Evolutionary conservation across 2,888 invertebrate genomes (phyloP).

Genomic region (Drosophila lutescens): DNA sequence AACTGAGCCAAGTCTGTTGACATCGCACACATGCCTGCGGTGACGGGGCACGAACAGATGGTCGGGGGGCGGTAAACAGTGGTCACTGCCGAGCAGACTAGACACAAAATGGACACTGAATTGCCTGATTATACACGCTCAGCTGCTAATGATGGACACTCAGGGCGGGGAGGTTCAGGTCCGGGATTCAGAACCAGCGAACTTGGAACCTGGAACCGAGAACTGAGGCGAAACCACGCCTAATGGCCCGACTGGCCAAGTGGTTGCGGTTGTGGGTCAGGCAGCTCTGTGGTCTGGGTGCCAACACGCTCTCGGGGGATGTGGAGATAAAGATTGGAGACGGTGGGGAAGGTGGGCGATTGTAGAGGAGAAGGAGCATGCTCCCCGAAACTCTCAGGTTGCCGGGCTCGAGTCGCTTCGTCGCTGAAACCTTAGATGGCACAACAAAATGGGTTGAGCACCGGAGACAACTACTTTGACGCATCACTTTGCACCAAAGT

Average conservation of each 20-base stretch:
- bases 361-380: too few species aligned
- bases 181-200: neutral
- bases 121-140: constrained; percentile 49
- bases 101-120: constrained; percentile 28
- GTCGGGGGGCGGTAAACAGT: constrained; percentile 1
- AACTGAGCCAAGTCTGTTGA: constrained; percentile 56
- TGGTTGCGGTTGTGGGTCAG: constrained; percentile 24
- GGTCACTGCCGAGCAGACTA: constrained; percentile 5
- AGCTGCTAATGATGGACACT: constrained; percentile 33
- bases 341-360: neutral
- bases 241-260: constrained; percentile 38
- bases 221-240: constrained; percentile 26
- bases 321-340: neutral
- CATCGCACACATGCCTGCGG: constrained; percentile 47
- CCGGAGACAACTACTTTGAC: constrained; percentile 17
- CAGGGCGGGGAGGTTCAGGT: neutral
- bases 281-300: constrained; percentile 1
- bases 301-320: neutral
- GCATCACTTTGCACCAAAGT: constrained; percentile 29
- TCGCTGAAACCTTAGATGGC: constrained; percentile 9
- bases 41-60: neutral
- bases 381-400: constrained; percentile 13
- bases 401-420: neutral
- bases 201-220: neutral
- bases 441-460: neutral